Evolutionary conservation across 2,797 vertebrate species (phyloP), one percentile per base, ranked within the genome.

Genomic region (Poeciliopsis gracilis): DNA sequence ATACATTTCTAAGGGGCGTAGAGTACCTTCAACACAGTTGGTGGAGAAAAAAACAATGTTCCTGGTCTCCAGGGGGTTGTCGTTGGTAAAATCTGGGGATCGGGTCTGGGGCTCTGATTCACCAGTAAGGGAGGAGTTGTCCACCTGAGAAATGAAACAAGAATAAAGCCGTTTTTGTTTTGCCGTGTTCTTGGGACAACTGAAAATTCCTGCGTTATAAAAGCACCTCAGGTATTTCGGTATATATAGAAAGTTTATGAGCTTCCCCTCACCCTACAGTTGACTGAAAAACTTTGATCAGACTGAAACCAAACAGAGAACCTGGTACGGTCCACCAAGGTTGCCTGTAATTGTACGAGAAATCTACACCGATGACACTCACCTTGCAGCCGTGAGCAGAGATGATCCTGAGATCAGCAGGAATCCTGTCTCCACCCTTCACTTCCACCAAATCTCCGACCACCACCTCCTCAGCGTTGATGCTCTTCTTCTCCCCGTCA

Each of bases 21-120:
- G 1, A n/a, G 30, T 92, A 99, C 98, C 98, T 97, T 99, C 98
- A 76, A 99, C 96, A 77, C 98, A 99, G 93, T 99, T 99, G 82
- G 98, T 99, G 18, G 98, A 99, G 87, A 99, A 99, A 91, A 99
- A 99, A 12, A 95, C 96, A 53, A 99, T 99, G 82, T 99, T 99
- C 80, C 97, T 97, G 0, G 98, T 99, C 85, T 99, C 98, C 89
- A 99, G 92, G 0, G 98, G 98, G 89, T 99, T 99, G 33, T 99
- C 98, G 3, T 97, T 96, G 81, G 98, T 97, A 92, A 97, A 98
- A 73, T 99, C 98, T 1, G 98, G 97, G 82, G 97, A 96, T 61
- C 98, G 96, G 38, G 96, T 97, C 88, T 99, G 98, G 18, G 98
- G 98, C 77, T 99, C 98, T 0, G 98, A 99, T 93, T 99, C 98